phyloP scores from a whole-genome alignment of 2,888 invertebrate species.

The Pristionchus exspectatus region DNA sequence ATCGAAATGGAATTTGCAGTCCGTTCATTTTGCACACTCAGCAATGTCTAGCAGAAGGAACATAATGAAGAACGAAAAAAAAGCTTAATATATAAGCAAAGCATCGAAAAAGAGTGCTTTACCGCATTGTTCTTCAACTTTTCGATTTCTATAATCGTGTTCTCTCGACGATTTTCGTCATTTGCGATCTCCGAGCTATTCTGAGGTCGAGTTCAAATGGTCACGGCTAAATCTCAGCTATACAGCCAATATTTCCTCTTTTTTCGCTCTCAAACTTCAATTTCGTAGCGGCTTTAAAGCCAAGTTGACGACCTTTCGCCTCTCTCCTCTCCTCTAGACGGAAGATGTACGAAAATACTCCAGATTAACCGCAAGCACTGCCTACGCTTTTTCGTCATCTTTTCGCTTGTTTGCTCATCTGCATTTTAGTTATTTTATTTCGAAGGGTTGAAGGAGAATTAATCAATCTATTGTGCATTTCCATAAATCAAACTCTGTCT shows the following conservation, averaged over 20 bases:
- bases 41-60: no score
- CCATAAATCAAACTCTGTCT: no score
- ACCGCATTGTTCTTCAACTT: no score
- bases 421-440: no score
- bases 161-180: background rate
- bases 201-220: background rate
- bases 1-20: no score
- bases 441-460: no score
- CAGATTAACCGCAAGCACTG: background rate
- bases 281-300: background rate
- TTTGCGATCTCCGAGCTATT: background rate
- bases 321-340: background rate
- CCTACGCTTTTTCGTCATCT: background rate
- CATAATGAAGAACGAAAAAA: no score
- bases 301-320: conserved; percentile 15
- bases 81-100: no score
- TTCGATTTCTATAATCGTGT: background rate
- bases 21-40: no score
- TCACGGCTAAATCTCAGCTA: background rate
- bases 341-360: background rate
- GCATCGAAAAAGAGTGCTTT: no score
- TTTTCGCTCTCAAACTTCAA: conserved; percentile 1
- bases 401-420: background rate
- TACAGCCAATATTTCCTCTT: background rate
- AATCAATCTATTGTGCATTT: no score